Base-by-base conservation (phyloP, 2,797 vertebrate genomes). In the Linurgus olivaceus region DNA sequence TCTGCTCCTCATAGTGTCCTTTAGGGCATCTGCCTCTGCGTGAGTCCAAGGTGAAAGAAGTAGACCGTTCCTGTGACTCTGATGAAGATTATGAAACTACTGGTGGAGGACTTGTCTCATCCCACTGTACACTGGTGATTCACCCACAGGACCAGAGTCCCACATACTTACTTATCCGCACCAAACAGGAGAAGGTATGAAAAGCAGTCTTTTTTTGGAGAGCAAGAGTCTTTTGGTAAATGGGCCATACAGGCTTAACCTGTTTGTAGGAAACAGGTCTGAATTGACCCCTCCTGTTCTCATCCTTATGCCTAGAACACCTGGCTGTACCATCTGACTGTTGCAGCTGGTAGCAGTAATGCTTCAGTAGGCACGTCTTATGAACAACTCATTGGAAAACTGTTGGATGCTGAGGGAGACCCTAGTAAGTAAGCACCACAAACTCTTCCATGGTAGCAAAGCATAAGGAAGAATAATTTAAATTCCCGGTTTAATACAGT, bases 21-120 rank as follows among this genome's bases (percentile, higher is more conserved):
- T 98, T 99, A 63, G 99, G 99, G 71, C 98, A 98, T 93, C 97
- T 99, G 86, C 98, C 98, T 62, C 86, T 99, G 78, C 97, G 96
- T 15, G 98, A 98, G 21, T 99, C 99, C 2, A 97, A 88, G 21
- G 98, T 99, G 55, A 98, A 98, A 96, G 99, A 99, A 96, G 99
- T 99, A 35, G 99, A 99, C 88, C 98, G 99, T 47, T 99, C 99
- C 84, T 99, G 99, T 93, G 99, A 99, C 95, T 99, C 99, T 2
- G 99, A 99, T 9, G 99, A 99, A 95, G 99, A 99, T 97, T 99
- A 99, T 20, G 99, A 99, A 95, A 97, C 98, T 1, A 92, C 96
- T 63, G 98, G 98, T 58, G 98, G 98, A 52, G 98, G 98, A 21
- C 97, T 99, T 95, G 97, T 99, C 7, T 99, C 99, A 31, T 99